A percentile compares a stretch with the other conserved stretches of the same genome.
These are phyloP conservation scores for Manduca sexta DNA, from an alignment of 1,140 invertebrate species.

Conservation along the genomic window DNA sequence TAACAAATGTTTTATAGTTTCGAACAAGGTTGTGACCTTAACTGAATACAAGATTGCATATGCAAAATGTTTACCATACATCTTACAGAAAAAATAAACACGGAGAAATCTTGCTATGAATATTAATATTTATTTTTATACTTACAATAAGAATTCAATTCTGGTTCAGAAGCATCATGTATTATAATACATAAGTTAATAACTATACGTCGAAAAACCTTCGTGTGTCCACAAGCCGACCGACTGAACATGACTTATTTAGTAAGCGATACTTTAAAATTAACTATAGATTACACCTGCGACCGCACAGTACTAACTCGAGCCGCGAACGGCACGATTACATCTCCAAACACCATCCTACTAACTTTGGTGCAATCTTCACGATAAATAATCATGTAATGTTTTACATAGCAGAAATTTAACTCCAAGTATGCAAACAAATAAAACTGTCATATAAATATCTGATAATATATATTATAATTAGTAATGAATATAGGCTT, in stretches of 20 bases:
- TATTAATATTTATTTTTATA: constrained; percentile 68
- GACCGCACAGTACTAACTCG: not conserved
- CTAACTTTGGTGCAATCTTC: constrained; percentile 28
- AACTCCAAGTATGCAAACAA: constrained; percentile 29
- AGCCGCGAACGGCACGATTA: constrained; percentile 7
- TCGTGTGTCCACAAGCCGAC: constrained; percentile 51
- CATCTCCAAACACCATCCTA: constrained; percentile 15
- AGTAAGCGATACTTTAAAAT: constrained; percentile 61
- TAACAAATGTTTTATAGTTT: constrained; percentile 71
- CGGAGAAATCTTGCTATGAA: constrained; percentile 67
- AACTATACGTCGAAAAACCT: constrained; percentile 58
- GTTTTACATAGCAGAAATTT: constrained; percentile 25
- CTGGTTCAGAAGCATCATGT: constrained; percentile 64
- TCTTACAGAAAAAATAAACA: constrained; percentile 68
- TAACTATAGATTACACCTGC: constrained; percentile 48
- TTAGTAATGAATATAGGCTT: too few species aligned
- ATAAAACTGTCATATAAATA: too few species aligned
- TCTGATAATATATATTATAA: too few species aligned
- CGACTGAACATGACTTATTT: constrained; percentile 55
- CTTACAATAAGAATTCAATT: constrained; percentile 70
- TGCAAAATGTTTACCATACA: constrained; percentile 56
- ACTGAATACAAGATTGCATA: constrained; percentile 70
- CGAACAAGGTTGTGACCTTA: constrained; percentile 71
- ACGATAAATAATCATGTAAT: constrained; percentile 38
- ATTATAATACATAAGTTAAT: constrained; percentile 68